Percentiles rank a stretch among this genome's conserved stretches.
Evolutionary conservation across 2,888 invertebrate genomes (phyloP).

Genomic region (Coremacera marginata): DNA sequence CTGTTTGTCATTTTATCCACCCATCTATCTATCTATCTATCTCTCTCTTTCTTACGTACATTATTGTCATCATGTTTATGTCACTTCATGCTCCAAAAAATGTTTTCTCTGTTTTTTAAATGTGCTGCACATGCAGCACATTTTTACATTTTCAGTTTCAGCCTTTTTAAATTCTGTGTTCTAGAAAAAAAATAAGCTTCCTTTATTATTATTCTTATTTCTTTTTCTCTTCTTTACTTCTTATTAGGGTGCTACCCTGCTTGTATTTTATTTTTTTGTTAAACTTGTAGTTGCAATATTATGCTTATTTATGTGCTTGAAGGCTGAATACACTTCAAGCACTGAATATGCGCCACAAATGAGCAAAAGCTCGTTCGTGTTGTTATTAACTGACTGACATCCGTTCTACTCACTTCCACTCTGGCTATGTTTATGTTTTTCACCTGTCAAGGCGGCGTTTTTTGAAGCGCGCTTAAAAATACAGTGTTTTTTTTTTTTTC

Average conservation of each 20-base stretch:
- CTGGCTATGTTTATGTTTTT: conserved; percentile 9
- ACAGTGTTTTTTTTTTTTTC: background rate
- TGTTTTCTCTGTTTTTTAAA: background rate
- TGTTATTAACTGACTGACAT: background rate
- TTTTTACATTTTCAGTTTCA: too few species aligned
- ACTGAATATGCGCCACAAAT: background rate
- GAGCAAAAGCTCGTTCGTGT: conserved; percentile 14
- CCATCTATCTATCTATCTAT: background rate
- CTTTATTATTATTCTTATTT: background rate
- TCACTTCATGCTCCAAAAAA: background rate
- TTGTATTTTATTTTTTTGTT: background rate
- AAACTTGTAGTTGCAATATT: background rate
- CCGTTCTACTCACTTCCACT: conserved; percentile 26
- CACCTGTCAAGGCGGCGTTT: conserved; percentile 24
- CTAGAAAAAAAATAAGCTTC: background rate
- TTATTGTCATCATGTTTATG: background rate
- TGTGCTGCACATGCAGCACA: too few species aligned
- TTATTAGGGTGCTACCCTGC: background rate
- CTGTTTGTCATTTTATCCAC: background rate
- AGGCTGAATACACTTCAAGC: background rate
- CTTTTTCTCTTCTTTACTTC: background rate
- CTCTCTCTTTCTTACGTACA: background rate
- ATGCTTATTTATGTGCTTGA: background rate
- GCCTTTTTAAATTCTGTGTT: too few species aligned
- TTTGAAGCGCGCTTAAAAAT: conserved; percentile 4